Percentiles rank a stretch among this genome's conserved stretches.
Conservation (phyloP, 2,888 invertebrate genomes). For the Liopterus haemorrhoidalis region DNA sequence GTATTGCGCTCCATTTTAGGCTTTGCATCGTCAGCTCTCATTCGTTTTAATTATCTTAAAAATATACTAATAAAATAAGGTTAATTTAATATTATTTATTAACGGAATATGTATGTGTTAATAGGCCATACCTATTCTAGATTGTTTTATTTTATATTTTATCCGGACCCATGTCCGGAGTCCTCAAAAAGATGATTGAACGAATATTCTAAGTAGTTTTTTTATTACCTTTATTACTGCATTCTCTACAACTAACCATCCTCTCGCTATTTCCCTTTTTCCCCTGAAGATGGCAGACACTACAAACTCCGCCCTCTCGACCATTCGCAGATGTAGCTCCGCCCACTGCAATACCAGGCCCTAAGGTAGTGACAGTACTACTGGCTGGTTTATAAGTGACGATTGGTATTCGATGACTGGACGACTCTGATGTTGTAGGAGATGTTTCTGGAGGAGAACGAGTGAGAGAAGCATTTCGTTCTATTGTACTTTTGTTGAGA, state of each 20-base stretch:
- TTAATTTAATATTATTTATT: neutral
- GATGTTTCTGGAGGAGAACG: conserved; percentile 19
- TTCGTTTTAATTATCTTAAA: too few relatives aligned
- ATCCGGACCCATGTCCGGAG: too few relatives aligned
- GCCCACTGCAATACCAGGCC: too few relatives aligned
- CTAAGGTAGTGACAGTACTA: conserved; percentile 48
- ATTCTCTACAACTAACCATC: conserved; percentile 64
- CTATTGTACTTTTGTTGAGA: conserved; percentile 55
- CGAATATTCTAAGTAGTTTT: conserved; percentile 3
- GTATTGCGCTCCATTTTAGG: too few relatives aligned
- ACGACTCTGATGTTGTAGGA: conserved; percentile 31
- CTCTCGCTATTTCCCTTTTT: conserved; percentile 56
- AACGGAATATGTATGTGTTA: neutral
- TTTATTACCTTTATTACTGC: conserved; percentile 59
- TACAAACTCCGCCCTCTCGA: conserved; percentile 56
- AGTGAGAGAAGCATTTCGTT: conserved; percentile 36
- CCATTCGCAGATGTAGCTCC: conserved; percentile 40
- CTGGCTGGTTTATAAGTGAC: conserved; percentile 45
- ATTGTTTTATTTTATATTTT: neutral
- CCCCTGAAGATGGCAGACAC: conserved; percentile 56
- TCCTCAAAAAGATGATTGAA: conserved; percentile 10
- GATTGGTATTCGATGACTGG: conserved; percentile 44
- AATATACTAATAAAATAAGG: too few relatives aligned
- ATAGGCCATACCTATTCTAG: neutral
- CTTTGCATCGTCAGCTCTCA: too few relatives aligned